Base-by-base conservation (phyloP, 1,140 invertebrate genomes). In the Thaumetopoea pityocampa region DNA sequence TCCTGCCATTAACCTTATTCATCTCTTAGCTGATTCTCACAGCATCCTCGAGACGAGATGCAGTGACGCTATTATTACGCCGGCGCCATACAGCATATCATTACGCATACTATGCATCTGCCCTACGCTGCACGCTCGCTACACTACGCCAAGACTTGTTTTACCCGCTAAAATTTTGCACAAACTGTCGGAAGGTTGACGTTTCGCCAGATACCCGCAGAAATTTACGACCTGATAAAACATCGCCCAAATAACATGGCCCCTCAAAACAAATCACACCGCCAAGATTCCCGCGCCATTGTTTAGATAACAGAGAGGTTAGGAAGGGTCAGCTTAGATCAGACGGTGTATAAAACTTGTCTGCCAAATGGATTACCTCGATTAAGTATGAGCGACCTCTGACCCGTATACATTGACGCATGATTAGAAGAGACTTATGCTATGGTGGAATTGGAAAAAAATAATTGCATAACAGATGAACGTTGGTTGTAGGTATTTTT, bases 181-280 rank as follows among this genome's bases (percentile, higher is more conserved):
- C 43, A 40, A 51, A 51, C 49, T 46, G 45, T 57, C 58, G 44
- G 56, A 51, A 45, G 48, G 65, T 63, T 64, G 65, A 70, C 66
- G 66, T 67, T 52, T 53, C 50, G 48, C 67, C 46, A 76, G 74
- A 76, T 73, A 79, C 58, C 57, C 43, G 47, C 51, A 59, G 51
- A 68, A 80, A 82, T 79, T 82, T 82, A 82, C 62, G 70, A 71
- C 57, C 70, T 73, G 74, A 79, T 82, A 78, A 73, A 73, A 63
- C 55, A 51, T 41, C 30, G 48, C 77, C 73, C 66, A 43, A 48
- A 44, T 57, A 45, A 34, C 17, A 63, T 24, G 73, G 69, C 27
- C 76, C 43, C 42, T 58, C 35, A 47, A 54, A 55, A 66, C 48
- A 58, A 47, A 52, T 44, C 35, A 32, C 12, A 11, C 22, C 34